phyloP scores from a whole-genome alignment of 2,113 vertebrate genomes.

The Chionomys nivalis region DNA sequence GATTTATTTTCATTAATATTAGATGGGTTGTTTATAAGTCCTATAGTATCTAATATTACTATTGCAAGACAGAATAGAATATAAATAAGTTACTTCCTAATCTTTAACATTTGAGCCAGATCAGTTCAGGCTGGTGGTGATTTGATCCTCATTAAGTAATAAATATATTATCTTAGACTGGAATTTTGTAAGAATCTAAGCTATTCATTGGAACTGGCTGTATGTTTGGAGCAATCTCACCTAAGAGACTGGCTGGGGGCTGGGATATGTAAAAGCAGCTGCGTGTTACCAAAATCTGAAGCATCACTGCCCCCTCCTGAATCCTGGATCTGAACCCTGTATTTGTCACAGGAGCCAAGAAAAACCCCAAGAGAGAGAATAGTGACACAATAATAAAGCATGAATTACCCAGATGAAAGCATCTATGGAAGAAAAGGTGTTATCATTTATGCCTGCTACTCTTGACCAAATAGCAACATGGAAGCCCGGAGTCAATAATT shows the following conservation, averaged over 20 bases:
- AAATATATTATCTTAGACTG: neutral
- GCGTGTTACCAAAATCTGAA: neutral
- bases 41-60: neutral
- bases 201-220: neutral
- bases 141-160: constrained; percentile 27
- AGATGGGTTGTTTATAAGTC: neutral
- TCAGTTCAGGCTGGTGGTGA: neutral
- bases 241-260: neutral
- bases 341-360: constrained; percentile 73
- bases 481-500: neutral
- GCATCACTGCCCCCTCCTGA: neutral
- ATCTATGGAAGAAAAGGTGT: constrained; percentile 71
- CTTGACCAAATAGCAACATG: constrained; percentile 13
- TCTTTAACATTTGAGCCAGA: neutral
- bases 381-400: constrained; percentile 71
- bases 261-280: neutral
- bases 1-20: constrained; percentile 4
- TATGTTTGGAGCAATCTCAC: neutral
- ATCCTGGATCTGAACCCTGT: constrained; percentile 65
- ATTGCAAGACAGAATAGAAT: neutral
- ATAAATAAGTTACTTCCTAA: neutral
- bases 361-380: constrained; percentile 61
- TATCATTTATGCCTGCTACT: constrained; percentile 44
- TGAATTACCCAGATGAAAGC: constrained; percentile 73
- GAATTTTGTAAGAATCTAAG: constrained; percentile 34